These are phyloP conservation scores for Knipowitschia caucasica DNA, from an alignment of 2,797 vertebrate species.

Conservation along the genomic window DNA sequence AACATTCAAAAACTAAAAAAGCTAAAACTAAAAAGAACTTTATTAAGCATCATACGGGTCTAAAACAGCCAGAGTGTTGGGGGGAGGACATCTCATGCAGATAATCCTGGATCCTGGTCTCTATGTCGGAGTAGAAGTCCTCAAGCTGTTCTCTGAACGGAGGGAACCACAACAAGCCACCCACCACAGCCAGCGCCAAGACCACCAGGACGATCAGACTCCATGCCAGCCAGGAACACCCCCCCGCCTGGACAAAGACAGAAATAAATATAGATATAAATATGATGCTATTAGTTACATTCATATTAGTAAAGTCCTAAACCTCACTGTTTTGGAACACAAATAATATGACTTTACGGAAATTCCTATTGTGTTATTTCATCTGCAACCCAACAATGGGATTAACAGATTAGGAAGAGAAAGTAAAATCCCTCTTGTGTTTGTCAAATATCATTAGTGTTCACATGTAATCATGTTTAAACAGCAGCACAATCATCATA, in stretches of 20 bases:
- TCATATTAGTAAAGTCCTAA: too few species aligned
- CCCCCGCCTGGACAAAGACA: constrained; percentile 45
- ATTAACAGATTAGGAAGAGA: too few species aligned
- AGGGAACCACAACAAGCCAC: constrained; percentile 64
- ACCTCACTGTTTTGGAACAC: too few species aligned
- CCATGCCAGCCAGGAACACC: constrained; percentile 51
- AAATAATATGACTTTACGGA: too few species aligned
- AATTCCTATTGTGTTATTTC: too few species aligned
- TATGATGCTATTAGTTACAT: too few species aligned
- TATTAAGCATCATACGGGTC: constrained; percentile 67
- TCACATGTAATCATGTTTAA: too few species aligned
- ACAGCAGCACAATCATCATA: too few species aligned
- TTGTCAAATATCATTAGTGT: too few species aligned
- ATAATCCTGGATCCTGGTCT: constrained; percentile 65
- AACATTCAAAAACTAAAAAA: constrained; percentile 33
- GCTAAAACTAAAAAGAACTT: constrained; percentile 18
- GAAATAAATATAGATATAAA: not conserved
- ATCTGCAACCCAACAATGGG: too few species aligned
- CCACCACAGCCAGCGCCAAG: constrained; percentile 38
- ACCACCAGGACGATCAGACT: constrained; percentile 55
- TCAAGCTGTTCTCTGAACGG: constrained; percentile 68
- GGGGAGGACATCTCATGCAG: constrained; percentile 62
- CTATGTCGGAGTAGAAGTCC: constrained; percentile 62
- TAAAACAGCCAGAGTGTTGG: constrained; percentile 62
- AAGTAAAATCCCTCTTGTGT: too few species aligned